Evolutionary conservation across 2,113 vertebrate species (phyloP).

Genomic region (Apaloderma vittatum): DNA sequence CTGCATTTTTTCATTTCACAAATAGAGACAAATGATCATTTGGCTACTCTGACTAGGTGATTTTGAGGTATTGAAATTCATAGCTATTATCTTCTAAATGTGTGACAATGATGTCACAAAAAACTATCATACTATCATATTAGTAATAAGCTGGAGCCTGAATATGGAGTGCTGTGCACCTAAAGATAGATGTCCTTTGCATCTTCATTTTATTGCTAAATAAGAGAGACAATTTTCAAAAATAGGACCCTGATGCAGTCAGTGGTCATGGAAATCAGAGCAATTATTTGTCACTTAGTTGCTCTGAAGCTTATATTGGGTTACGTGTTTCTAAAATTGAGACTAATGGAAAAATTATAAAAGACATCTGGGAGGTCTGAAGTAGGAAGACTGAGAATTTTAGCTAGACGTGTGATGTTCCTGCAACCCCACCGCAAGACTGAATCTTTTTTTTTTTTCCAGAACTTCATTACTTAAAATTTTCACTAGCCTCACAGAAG

Average conservation of each 20-base stretch:
- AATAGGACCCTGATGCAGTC: not conserved
- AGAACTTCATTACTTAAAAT: not conserved
- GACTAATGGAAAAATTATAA: not conserved
- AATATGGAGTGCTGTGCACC: not conserved
- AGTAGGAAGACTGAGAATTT: not conserved
- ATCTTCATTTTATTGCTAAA: not conserved
- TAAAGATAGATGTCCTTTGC: not conserved
- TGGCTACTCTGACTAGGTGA: not conserved
- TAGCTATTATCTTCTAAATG: not conserved
- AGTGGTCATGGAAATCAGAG: not conserved
- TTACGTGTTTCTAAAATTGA: not conserved
- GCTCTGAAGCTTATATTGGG: not conserved
- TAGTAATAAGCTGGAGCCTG: not conserved
- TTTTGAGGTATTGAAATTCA: not conserved
- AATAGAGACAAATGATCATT: not conserved
- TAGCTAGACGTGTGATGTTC: not conserved
- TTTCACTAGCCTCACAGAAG: not conserved
- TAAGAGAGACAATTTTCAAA: conserved; percentile 4
- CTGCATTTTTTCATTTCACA: not conserved
- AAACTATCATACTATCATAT: fast-evolving
- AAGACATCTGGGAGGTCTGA: not conserved
- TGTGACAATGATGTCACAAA: not conserved
- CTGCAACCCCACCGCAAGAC: not conserved
- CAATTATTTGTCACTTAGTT: not conserved
- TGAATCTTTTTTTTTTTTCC: not conserved